These are phyloP conservation scores for Drosophila imparisetae DNA, from an alignment of 2,888 invertebrate species.

Conservation along the genomic window DNA sequence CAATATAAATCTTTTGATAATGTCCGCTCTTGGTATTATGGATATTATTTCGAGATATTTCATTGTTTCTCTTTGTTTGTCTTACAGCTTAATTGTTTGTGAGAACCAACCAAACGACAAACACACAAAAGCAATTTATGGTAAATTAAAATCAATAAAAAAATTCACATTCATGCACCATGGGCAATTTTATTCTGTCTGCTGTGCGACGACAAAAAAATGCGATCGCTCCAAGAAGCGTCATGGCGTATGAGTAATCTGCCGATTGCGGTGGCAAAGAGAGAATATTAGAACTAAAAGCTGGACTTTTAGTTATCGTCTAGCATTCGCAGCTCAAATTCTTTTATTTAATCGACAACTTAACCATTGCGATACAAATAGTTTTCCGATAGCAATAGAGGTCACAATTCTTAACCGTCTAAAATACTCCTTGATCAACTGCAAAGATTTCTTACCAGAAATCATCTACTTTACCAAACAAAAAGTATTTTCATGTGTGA, in stretches of 20 bases:
- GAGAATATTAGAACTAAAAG: background rate
- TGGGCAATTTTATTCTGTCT: constrained; percentile 34
- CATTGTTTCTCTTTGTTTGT: constrained; percentile 17
- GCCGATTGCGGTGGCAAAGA: background rate
- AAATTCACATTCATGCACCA: constrained; percentile 55
- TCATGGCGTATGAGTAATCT: constrained; percentile 63
- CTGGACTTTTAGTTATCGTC: background rate
- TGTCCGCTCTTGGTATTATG: constrained; percentile 43
- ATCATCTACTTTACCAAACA: background rate
- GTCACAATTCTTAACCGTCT: too few relatives aligned
- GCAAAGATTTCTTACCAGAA: background rate
- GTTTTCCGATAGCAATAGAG: too few relatives aligned
- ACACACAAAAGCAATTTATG: constrained; percentile 57
- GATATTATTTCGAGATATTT: constrained; percentile 1
- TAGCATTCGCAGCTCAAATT: background rate
- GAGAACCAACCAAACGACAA: constrained; percentile 54
- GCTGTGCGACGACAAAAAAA: constrained; percentile 5
- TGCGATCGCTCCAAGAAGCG: constrained; percentile 19
- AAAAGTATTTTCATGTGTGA: background rate
- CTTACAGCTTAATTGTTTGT: constrained; percentile 51
- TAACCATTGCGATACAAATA: background rate
- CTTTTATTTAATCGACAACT: background rate
- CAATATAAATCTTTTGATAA: constrained; percentile 26
- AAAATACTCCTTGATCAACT: background rate
- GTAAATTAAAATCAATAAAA: constrained; percentile 74